A percentile compares a stretch with the other conserved stretches of the same genome.
Conservation (phyloP, 2,113 vertebrate species). For the Phrynocephalus versicolor region DNA sequence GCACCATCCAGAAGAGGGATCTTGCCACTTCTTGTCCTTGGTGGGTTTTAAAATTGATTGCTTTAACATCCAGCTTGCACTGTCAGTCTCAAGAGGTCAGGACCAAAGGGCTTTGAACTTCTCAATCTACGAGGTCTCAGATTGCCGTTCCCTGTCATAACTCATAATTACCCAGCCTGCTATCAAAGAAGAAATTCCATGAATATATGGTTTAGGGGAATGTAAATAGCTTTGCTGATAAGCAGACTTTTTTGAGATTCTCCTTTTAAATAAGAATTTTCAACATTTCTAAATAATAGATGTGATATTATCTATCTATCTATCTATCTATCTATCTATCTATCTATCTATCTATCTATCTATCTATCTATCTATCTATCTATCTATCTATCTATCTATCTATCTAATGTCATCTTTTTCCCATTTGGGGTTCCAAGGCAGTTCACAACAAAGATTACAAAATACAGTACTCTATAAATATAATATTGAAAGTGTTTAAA, state of each 20-base stretch:
- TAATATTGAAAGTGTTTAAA: too few species aligned
- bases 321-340: too few species aligned
- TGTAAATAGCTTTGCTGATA: neutral
- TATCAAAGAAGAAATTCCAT: neutral
- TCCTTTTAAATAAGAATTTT: neutral
- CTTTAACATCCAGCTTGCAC: neutral
- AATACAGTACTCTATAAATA: too few species aligned
- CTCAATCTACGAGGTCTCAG: constrained; percentile 7
- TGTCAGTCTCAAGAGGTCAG: neutral
- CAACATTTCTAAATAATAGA: neutral
- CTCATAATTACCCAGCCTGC: neutral
- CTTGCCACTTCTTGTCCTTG: constrained; percentile 2
- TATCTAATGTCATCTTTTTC: too few species aligned
- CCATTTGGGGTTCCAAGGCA: too few species aligned
- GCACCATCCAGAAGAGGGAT: neutral
- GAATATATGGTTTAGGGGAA: neutral
- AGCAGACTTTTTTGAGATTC: neutral
- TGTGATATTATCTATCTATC: too few species aligned
- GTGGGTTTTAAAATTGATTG: neutral
- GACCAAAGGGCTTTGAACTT: constrained; percentile 12
- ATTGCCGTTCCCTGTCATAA: neutral
- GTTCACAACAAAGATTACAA: too few species aligned
- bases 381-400: too few species aligned
- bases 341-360: too few species aligned
- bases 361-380: too few species aligned